phyloP scores from a whole-genome alignment of 37 sponge, comb jelly and placozoan species.

The Hexactinellida sp. region DNA sequence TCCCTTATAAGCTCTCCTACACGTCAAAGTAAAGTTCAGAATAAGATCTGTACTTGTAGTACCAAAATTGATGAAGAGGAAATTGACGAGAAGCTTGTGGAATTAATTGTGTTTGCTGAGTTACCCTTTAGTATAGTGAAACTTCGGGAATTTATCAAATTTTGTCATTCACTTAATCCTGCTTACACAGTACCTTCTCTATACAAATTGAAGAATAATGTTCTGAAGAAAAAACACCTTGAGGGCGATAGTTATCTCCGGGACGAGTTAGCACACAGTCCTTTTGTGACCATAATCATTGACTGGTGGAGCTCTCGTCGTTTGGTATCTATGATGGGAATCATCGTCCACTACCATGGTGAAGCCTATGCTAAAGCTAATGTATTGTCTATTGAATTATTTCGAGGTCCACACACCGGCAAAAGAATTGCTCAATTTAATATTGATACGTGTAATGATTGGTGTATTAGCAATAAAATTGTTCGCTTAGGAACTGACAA shows the following conservation, averaged over 20 bases:
- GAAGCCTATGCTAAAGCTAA: not conserved
- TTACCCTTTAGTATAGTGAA: not conserved
- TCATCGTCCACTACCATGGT: not conserved
- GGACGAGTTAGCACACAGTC: not conserved
- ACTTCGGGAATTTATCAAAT: not conserved
- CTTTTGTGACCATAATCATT: not conserved
- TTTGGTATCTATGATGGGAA: not conserved
- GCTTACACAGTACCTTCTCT: not conserved
- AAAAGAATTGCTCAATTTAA: not conserved
- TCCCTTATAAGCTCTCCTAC: not conserved
- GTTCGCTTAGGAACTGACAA: not conserved
- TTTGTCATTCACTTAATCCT: not conserved
- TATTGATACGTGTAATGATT: not conserved
- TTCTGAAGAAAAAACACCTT: not conserved
- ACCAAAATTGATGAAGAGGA: not conserved
- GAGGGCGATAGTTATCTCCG: not conserved
- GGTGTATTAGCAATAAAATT: not conserved
- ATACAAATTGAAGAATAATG: not conserved
- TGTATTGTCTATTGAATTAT: not conserved
- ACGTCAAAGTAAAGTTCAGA: not conserved
- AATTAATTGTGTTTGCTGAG: not conserved
- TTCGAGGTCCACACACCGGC: not conserved
- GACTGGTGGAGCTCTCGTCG: not conserved
- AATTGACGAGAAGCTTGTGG: not conserved
- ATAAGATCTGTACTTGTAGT: not conserved